Evolutionary conservation across 2,888 invertebrate species (phyloP).

Genomic region (Noctua fimbriata): DNA sequence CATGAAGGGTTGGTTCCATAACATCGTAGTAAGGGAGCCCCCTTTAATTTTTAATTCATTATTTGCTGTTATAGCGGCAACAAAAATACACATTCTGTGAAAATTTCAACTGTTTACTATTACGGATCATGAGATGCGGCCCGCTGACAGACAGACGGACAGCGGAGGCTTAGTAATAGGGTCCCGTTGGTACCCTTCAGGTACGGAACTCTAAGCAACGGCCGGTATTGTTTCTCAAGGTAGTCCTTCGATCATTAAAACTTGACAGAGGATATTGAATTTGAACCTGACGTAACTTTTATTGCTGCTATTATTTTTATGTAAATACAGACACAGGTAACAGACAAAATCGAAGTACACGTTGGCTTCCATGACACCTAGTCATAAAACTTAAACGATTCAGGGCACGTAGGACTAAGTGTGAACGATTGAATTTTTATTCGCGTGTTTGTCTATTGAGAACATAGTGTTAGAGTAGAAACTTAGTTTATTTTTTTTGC

Average conservation of each 20-base stretch:
- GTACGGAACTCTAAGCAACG: not conserved
- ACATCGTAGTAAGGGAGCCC: no score
- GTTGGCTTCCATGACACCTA: conserved; percentile 66
- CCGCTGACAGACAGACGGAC: no score
- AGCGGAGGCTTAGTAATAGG: no score
- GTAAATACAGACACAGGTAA: conserved; percentile 51
- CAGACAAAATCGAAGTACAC: conserved; percentile 46
- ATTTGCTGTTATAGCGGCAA: no score
- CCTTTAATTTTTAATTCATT: no score
- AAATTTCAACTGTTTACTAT: no score
- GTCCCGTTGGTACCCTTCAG: no score
- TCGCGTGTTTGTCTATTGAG: conserved; percentile 64
- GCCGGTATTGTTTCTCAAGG: not conserved
- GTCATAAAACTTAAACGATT: conserved; percentile 69
- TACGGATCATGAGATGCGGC: no score
- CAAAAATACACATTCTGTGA: no score
- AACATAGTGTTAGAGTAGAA: conserved; percentile 57
- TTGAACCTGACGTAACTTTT: conserved; percentile 37
- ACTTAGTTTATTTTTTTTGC: conserved; percentile 9
- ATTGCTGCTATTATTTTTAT: conserved; percentile 58
- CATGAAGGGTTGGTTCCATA: no score
- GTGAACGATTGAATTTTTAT: conserved; percentile 72
- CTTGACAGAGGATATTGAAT: conserved; percentile 43
- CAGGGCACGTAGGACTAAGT: conserved; percentile 71
- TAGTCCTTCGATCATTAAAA: conserved; percentile 19